Evolutionary conservation across 1,140 invertebrate genomes (phyloP).

Genomic region (Magallana ariakensis): DNA sequence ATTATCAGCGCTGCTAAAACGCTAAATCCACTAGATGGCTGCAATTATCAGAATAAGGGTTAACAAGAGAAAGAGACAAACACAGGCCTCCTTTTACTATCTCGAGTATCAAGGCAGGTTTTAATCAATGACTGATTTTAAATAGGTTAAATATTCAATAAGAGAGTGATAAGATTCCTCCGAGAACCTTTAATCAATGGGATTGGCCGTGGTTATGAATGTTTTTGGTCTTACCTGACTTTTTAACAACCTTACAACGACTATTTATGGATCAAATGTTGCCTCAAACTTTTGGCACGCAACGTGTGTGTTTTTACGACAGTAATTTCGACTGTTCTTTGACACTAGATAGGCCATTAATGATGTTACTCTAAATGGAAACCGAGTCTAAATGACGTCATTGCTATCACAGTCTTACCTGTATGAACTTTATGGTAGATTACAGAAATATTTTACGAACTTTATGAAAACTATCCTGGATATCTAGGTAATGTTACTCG

Average conservation of each 20-base stretch:
- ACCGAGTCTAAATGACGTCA: too few relatives aligned
- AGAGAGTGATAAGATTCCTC: background rate
- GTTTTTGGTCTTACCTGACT: background rate
- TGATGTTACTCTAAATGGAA: too few relatives aligned
- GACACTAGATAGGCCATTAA: too few relatives aligned
- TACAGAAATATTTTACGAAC: too few relatives aligned
- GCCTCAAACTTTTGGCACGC: too few relatives aligned
- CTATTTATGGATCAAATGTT: background rate
- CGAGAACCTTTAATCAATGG: background rate
- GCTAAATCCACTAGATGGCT: background rate
- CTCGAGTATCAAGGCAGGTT: background rate
- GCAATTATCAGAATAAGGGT: background rate
- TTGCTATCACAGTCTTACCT: too few relatives aligned
- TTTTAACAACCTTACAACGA: background rate
- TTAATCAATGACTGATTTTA: slow-evolving; percentile 15
- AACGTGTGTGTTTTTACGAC: too few relatives aligned
- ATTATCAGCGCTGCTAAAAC: background rate
- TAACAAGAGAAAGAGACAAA: background rate
- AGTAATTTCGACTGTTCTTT: too few relatives aligned
- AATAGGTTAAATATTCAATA: slow-evolving; percentile 26
- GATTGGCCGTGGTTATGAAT: background rate
- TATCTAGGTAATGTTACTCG: too few relatives aligned
- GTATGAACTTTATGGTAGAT: too few relatives aligned
- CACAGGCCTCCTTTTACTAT: background rate
- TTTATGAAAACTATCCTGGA: too few relatives aligned